Evolutionary conservation across 2,888 invertebrate genomes (phyloP).

Genomic region (Silvanus unidentatus): DNA sequence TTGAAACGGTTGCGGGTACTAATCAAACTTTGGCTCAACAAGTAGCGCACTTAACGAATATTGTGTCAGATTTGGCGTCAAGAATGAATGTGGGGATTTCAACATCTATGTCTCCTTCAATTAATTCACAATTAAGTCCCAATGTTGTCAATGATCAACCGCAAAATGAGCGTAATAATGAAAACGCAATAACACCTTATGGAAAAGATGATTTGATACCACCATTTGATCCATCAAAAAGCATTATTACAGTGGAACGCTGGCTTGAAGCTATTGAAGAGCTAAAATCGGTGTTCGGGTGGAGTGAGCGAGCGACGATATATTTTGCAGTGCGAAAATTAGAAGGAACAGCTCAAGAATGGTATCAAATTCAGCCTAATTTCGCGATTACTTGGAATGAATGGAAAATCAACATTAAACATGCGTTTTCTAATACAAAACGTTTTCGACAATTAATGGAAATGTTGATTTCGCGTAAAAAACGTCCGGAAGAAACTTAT

Average conservation of each 20-base stretch:
- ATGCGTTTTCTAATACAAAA: background rate
- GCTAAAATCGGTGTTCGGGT: background rate
- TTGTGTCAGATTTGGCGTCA: no score
- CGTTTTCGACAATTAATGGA: background rate
- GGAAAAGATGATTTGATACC: background rate
- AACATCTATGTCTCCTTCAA: no score
- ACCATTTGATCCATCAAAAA: background rate
- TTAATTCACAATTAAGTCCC: no score
- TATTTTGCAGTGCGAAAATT: background rate
- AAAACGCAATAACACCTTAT: no score
- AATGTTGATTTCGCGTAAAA: background rate
- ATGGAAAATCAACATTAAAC: background rate
- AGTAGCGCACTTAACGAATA: no score
- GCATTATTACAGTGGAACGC: background rate
- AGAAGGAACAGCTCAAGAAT: background rate
- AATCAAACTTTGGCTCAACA: no score
- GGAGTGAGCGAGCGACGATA: background rate
- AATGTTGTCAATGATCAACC: no score
- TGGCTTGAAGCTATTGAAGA: conserved; percentile 3
- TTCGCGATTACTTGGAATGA: background rate
- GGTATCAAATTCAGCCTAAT: background rate
- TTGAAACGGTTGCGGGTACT: no score
- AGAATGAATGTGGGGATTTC: no score
- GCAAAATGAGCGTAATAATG: no score
- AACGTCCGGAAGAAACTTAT: background rate